Conservation (phyloP, 2,888 invertebrate genomes). For the Conchocele bisecta region DNA sequence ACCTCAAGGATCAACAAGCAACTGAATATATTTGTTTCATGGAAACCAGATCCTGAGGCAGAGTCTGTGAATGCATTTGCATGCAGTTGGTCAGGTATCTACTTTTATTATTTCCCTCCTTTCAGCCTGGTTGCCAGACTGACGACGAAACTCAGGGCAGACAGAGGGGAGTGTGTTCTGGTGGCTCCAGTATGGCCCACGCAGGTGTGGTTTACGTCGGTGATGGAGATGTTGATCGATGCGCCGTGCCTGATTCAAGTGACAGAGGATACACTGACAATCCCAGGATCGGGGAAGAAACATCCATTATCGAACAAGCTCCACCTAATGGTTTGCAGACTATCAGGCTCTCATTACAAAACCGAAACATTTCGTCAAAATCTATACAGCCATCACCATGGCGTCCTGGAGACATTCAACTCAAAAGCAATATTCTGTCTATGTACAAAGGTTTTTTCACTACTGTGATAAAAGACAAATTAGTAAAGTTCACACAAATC, state of each 20-base stretch:
- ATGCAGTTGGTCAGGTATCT: constrained; percentile 17
- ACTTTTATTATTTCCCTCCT: constrained; percentile 45
- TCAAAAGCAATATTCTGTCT: constrained; percentile 29
- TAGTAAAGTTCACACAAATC: not conserved
- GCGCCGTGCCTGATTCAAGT: constrained; percentile 11
- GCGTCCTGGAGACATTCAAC: constrained; percentile 29
- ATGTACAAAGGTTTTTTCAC: constrained; percentile 18
- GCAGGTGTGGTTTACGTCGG: constrained; percentile 13
- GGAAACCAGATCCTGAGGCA: constrained; percentile 51
- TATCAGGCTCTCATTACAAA: constrained; percentile 7
- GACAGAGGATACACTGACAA: not conserved
- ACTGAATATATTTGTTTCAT: constrained; percentile 30
- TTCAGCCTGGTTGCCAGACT: constrained; percentile 22
- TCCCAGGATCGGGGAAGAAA: constrained; percentile 25
- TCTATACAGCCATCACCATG: constrained; percentile 2
- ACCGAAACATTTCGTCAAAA: not conserved
- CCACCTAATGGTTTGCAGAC: constrained; percentile 14
- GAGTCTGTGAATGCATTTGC: constrained; percentile 35
- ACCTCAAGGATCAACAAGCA: constrained; percentile 42
- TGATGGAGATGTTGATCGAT: constrained; percentile 19
- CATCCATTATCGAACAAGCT: constrained; percentile 15
- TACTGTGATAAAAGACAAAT: constrained; percentile 26
- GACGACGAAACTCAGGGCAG: constrained; percentile 8
- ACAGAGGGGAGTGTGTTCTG: constrained; percentile 18
- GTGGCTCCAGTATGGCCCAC: constrained; percentile 33